Evolutionary conservation across 30 jellyfish, hydroid and myxozoan species (phyloP).

Genomic region (Mastigias papua): DNA sequence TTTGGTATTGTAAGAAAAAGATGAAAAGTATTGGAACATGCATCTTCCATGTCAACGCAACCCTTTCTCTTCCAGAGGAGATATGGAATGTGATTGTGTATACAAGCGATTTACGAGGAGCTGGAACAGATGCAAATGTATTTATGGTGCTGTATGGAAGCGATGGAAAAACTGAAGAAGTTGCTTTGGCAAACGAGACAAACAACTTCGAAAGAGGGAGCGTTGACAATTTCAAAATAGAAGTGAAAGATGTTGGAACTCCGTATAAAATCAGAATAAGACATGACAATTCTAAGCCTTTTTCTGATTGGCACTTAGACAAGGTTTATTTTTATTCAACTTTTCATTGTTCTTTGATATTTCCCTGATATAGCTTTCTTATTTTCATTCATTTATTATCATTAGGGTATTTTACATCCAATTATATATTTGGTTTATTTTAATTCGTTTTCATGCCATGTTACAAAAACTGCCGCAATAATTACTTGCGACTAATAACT

Average conservation of each 20-base stretch:
- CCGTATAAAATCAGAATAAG: conserved; percentile 94
- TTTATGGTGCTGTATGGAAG: conserved; percentile 86
- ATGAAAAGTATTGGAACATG: no score
- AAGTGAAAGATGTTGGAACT: conserved; percentile 89
- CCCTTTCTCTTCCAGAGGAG: conserved; percentile 60
- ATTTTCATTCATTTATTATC: no score
- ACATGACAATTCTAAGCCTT: conserved; percentile 95
- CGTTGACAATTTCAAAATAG: conserved; percentile 85
- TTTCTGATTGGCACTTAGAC: conserved; percentile 96
- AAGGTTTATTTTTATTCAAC: conserved; percentile 61
- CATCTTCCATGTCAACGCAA: no score
- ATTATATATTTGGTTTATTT: no score
- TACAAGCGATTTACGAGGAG: conserved; percentile 97
- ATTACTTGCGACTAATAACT: no score
- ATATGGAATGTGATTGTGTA: conserved; percentile 85
- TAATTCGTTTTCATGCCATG: no score
- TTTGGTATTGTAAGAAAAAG: no score
- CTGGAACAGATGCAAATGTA: conserved; percentile 97
- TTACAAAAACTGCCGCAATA: no score
- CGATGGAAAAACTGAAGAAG: conserved; percentile 93
- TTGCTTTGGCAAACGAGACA: conserved; percentile 73
- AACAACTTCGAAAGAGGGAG: conserved; percentile 95
- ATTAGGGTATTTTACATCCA: no score
- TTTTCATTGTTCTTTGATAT: no score
- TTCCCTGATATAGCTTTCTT: no score